Conservation (phyloP, 1,140 invertebrate species). For the Thaumatotibia leucotreta region DNA sequence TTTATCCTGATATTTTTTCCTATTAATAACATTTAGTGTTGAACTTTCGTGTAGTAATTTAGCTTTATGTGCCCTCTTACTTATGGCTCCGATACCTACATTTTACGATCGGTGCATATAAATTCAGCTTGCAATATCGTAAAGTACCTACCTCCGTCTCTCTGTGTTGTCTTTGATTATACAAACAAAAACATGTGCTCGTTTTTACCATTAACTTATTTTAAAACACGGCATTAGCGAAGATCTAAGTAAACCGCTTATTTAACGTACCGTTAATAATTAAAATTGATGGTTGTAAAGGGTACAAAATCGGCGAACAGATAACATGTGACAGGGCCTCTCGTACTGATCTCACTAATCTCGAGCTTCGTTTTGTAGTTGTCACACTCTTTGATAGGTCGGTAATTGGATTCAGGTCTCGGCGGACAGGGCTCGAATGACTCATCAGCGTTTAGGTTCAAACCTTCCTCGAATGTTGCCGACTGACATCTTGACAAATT, state of each 20-base stretch:
- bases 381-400: conserved; percentile 56
- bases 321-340: conserved; percentile 8
- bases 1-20: too few species aligned
- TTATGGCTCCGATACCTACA: too few species aligned
- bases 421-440: neutral
- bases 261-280: conserved; percentile 39
- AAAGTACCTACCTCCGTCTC: too few species aligned
- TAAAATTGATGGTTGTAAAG: conserved; percentile 49
- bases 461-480: neutral
- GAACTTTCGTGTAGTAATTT: too few species aligned
- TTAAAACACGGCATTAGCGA: neutral
- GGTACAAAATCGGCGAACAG: conserved; percentile 20
- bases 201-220: neutral
- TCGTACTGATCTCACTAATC: conserved; percentile 25
- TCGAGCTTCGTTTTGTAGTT: conserved; percentile 43
- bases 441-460: neutral
- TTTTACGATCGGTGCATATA: too few species aligned
- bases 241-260: conserved; percentile 15
- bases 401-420: conserved; percentile 31
- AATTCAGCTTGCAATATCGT: too few species aligned
- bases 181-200: neutral
- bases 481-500: conserved; percentile 1
- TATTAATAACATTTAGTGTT: too few species aligned
- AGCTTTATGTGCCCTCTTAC: too few species aligned
- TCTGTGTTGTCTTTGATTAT: too few species aligned